Conservation (phyloP, 2,113 vertebrate species). For the Protobothrops flavoviridis region DNA sequence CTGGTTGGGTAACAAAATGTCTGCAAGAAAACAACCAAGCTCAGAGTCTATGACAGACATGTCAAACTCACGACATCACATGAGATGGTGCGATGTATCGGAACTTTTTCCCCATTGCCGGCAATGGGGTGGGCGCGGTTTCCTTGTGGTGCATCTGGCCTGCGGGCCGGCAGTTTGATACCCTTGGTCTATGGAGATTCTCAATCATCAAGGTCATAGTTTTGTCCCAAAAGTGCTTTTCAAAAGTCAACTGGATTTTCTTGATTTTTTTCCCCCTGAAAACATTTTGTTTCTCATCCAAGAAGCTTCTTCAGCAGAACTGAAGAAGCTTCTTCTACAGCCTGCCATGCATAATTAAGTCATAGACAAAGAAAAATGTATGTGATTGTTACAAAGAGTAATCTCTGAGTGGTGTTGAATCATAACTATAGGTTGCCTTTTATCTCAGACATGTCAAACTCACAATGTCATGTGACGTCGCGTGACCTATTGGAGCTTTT, state of each 20-base stretch:
- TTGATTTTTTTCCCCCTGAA: not conserved
- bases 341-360: slow-evolving; percentile 46
- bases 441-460: not conserved
- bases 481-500: too few relatives aligned
- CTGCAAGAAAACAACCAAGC: too few relatives aligned
- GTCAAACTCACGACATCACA: too few relatives aligned
- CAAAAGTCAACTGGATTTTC: not conserved
- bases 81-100: too few relatives aligned
- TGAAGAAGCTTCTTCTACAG: not conserved
- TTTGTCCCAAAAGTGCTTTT: not conserved
- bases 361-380: slow-evolving; percentile 24
- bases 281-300: too few relatives aligned
- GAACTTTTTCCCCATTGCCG: too few relatives aligned
- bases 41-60: not conserved
- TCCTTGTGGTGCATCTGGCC: too few relatives aligned
- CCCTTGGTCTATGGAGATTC: not conserved
- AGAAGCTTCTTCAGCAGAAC: too few relatives aligned
- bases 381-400: slow-evolving; percentile 8
- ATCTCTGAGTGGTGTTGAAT: slow-evolving; percentile 19
- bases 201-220: not conserved
- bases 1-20: not conserved
- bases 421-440: not conserved
- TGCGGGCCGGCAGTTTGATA: too few relatives aligned
- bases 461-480: too few relatives aligned
- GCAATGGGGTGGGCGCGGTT: too few relatives aligned